Conservation (phyloP, 2,113 vertebrate species). For the Ondatra zibethicus region DNA sequence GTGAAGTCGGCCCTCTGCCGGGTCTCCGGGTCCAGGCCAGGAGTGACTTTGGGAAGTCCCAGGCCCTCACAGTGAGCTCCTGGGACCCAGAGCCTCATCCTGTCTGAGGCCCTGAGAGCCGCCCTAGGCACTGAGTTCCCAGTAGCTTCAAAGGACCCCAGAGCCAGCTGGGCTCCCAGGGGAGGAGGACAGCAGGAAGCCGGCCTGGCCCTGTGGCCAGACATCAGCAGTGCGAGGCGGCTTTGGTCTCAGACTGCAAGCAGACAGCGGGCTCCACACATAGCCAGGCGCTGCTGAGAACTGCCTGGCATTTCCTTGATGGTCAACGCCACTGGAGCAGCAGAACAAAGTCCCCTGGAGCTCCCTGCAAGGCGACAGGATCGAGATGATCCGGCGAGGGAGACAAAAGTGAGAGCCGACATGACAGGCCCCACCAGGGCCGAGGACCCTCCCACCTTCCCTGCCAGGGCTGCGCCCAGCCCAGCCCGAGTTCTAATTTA, state of each 20-base stretch:
- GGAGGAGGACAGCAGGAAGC: background rate
- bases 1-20: background rate
- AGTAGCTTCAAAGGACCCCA: constrained; percentile 75
- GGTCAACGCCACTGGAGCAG: background rate
- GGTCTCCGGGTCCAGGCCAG: background rate
- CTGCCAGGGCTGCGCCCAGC: background rate
- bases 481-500: too few species aligned
- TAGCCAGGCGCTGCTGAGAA: constrained; percentile 63
- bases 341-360: constrained; percentile 32
- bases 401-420: background rate
- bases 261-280: background rate
- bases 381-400: background rate
- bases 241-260: constrained; percentile 38
- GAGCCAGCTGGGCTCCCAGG: constrained; percentile 58
- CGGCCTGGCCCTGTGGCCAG: background rate
- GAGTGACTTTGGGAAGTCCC: constrained; percentile 25
- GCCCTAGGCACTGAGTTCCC: constrained; percentile 70
- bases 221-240: background rate
- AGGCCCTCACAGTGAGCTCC: background rate
- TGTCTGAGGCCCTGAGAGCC: constrained; percentile 46
- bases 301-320: constrained; percentile 14
- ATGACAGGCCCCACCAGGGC: background rate
- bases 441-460: background rate
- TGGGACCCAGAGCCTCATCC: constrained; percentile 59
- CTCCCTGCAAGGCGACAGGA: constrained; percentile 56